phyloP scores from a whole-genome alignment of 2,888 invertebrate genomes.

The Bibio marci region DNA sequence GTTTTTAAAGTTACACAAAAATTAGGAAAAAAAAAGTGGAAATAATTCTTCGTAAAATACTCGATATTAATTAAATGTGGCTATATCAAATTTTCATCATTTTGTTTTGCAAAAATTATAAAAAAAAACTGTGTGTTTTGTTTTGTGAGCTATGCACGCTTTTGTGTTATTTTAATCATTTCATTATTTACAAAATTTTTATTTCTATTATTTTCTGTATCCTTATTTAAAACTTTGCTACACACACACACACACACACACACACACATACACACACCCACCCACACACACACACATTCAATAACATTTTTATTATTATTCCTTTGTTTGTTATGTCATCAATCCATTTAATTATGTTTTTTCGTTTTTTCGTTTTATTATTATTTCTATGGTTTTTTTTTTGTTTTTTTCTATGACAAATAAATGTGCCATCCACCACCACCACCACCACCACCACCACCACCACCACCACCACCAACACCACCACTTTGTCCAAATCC shows the following conservation, averaged over 20 bases:
- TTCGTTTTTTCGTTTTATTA: constrained; percentile 8
- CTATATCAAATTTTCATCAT: no score
- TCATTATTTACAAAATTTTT: neutral
- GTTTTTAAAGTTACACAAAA: no score
- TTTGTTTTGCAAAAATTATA: no score
- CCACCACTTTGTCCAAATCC: no score
- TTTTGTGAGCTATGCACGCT: neutral
- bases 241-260: no score
- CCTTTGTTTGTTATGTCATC: no score
- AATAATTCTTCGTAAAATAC: no score
- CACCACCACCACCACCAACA: no score
- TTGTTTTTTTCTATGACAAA: constrained; percentile 25
- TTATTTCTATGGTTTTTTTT: constrained; percentile 31
- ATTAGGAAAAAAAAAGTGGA: no score
- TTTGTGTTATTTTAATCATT: neutral
- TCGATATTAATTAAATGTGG: no score
- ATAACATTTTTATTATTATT: neutral
- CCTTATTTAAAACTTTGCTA: neutral
- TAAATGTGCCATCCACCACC: no score
- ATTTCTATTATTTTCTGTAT: neutral
- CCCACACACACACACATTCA: neutral
- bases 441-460: no score
- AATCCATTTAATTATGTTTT: neutral
- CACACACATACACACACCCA: constrained; percentile 1
- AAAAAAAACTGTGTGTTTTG: neutral